These are phyloP conservation scores for Aldrovandia affinis DNA, from an alignment of 2,797 vertebrate genomes.

Conservation along the genomic window DNA sequence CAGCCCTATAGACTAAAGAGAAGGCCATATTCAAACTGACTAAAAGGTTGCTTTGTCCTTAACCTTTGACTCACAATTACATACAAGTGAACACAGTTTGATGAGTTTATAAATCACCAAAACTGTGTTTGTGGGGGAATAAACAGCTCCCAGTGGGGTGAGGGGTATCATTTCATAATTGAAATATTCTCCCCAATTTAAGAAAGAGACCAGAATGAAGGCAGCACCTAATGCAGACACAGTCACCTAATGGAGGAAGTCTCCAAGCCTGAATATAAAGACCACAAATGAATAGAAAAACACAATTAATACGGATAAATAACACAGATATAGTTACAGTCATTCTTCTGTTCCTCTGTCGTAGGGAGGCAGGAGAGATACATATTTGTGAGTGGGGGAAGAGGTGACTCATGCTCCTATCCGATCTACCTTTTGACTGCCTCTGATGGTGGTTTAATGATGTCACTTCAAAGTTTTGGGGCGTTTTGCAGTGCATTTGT, in stretches of 20 bases:
- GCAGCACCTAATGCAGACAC: no score
- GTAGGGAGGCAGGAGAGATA: neutral
- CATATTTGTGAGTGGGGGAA: conserved; percentile 14
- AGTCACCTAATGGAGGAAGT: neutral
- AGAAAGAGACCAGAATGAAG: neutral
- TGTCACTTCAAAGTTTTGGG: conserved; percentile 21
- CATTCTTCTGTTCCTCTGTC: neutral
- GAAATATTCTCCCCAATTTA: neutral
- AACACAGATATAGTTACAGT: conserved; percentile 24
- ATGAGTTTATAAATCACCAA: no score
- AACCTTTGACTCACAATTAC: no score
- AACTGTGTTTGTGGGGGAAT: no score
- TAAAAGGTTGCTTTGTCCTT: no score
- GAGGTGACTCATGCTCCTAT: conserved; percentile 34
- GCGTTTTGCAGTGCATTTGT: neutral
- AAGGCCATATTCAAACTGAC: no score
- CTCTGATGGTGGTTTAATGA: conserved; percentile 33
- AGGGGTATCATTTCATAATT: neutral
- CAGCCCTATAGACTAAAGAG: no score
- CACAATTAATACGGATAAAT: conserved; percentile 20
- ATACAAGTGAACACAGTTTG: no score
- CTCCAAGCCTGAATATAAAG: conserved; percentile 31
- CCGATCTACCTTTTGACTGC: conserved; percentile 55
- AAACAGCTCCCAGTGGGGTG: neutral
- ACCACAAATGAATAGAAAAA: conserved; percentile 42